Evolutionary conservation across 1,140 invertebrate genomes (phyloP).

Genomic region (Drosophila pseudoobscura): DNA sequence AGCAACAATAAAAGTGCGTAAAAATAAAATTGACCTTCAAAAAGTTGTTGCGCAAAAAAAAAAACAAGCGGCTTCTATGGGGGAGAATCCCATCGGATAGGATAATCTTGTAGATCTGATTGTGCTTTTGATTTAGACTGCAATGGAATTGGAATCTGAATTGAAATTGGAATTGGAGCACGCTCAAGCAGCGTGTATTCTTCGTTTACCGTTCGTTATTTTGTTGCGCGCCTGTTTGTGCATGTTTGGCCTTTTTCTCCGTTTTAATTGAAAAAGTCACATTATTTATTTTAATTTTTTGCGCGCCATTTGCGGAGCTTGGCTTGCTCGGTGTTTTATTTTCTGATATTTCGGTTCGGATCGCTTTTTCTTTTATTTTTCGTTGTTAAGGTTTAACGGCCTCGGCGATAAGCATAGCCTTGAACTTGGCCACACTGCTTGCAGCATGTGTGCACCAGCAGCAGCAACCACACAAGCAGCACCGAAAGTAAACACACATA

Average conservation of each 20-base stretch:
- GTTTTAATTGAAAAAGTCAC: constrained; percentile 55
- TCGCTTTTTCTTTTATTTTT: constrained; percentile 31
- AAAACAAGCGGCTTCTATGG: constrained; percentile 3
- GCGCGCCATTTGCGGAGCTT: constrained; percentile 42
- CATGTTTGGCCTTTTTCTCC: constrained; percentile 24
- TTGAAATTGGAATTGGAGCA: constrained; percentile 7
- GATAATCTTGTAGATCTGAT: constrained; percentile 8
- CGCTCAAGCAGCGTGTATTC: constrained; percentile 2
- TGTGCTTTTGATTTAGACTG: constrained; percentile 5
- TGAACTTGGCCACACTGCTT: constrained; percentile 57
- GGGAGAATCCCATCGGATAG: constrained; percentile 1
- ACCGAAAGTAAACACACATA: constrained; percentile 54
- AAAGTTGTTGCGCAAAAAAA: constrained; percentile 48
- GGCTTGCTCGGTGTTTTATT: constrained; percentile 22
- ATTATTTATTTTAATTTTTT: constrained; percentile 63
- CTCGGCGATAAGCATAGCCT: constrained; percentile 70
- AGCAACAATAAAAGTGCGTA: constrained; percentile 55
- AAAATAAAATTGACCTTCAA: constrained; percentile 77
- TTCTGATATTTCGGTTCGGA: constrained; percentile 18
- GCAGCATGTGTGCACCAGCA: constrained; percentile 27
- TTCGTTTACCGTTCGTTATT: constrained; percentile 19
- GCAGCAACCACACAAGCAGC: constrained; percentile 24
- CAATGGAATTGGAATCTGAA: constrained; percentile 9
- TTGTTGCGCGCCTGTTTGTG: constrained; percentile 16
- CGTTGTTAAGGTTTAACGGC: constrained; percentile 57